phyloP scores from a whole-genome alignment of 2,888 invertebrate species.

The Willowsia nigromaculata region DNA sequence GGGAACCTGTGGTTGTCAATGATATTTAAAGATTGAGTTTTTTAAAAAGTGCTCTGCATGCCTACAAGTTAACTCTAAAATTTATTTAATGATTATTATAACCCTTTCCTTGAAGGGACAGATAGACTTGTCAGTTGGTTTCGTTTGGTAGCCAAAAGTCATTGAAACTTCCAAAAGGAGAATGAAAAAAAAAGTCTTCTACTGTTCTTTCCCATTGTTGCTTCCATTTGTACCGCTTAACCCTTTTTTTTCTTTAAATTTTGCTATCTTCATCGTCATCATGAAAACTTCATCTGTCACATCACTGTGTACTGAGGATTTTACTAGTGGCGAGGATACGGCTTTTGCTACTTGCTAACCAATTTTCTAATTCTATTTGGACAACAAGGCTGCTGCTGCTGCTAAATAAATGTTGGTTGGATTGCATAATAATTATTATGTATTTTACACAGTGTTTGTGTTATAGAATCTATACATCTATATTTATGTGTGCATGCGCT shows the following conservation, averaged over 20 bases:
- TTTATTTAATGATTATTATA: not conserved
- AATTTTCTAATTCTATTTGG: not conserved
- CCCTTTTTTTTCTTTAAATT: not conserved
- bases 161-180: not conserved
- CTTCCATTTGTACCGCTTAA: too few relatives aligned
- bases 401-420: too few relatives aligned
- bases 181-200: not conserved
- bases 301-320: not conserved
- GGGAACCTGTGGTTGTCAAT: too few relatives aligned
- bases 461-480: not conserved
- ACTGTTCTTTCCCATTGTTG: too few relatives aligned
- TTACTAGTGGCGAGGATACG: not conserved
- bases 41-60: too few relatives aligned
- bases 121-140: not conserved
- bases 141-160: constrained; percentile 7
- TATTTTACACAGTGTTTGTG: not conserved
- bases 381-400: constrained; percentile 9
- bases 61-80: too few relatives aligned
- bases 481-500: too few relatives aligned
- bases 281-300: constrained; percentile 35
- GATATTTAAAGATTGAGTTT: too few relatives aligned
- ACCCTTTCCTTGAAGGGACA: constrained; percentile 27
- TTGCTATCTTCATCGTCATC: constrained; percentile 11
- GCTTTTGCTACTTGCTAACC: not conserved
- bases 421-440: not conserved